Percentiles rank a stretch among this genome's conserved stretches.
These are phyloP conservation scores for Ceratina calcarata DNA, from an alignment of 1,140 invertebrate genomes.

Conservation along the genomic window DNA sequence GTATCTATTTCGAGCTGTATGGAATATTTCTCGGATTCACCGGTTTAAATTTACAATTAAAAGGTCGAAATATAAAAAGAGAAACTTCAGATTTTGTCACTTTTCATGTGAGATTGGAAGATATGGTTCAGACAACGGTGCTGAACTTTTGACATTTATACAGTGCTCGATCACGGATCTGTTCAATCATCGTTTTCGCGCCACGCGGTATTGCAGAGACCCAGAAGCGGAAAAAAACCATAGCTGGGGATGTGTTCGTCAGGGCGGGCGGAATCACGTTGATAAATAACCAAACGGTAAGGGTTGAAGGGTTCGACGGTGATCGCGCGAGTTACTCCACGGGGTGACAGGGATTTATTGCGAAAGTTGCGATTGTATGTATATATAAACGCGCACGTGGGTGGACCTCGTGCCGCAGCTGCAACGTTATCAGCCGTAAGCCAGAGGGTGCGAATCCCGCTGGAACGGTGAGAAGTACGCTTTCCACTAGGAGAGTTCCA, in stretches of 20 bases:
- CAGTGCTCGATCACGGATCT: neutral
- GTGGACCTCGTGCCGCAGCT: constrained; percentile 33
- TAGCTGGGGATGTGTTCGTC: neutral
- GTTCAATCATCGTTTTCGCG: neutral
- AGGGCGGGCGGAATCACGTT: neutral
- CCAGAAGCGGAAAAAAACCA: too few species aligned
- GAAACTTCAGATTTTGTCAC: neutral
- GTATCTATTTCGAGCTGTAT: too few species aligned
- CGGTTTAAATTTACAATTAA: too few species aligned
- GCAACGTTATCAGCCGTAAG: constrained; percentile 31
- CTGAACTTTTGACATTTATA: too few species aligned
- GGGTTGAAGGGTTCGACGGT: constrained; percentile 45
- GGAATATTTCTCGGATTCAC: too few species aligned
- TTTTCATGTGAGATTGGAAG: neutral
- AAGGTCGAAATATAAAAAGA: too few species aligned
- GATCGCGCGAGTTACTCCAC: constrained; percentile 57
- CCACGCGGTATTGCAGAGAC: neutral
- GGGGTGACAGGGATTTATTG: constrained; percentile 62
- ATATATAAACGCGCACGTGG: constrained; percentile 27
- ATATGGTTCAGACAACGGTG: too few species aligned
- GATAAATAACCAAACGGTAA: constrained; percentile 40
- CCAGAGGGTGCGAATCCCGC: constrained; percentile 30
- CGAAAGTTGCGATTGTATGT: constrained; percentile 59
- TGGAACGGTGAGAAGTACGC: constrained; percentile 25
- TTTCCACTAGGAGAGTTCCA: constrained; percentile 15